Base-by-base conservation (phyloP, 2,797 vertebrate species). In the Enoplosus armatus region DNA sequence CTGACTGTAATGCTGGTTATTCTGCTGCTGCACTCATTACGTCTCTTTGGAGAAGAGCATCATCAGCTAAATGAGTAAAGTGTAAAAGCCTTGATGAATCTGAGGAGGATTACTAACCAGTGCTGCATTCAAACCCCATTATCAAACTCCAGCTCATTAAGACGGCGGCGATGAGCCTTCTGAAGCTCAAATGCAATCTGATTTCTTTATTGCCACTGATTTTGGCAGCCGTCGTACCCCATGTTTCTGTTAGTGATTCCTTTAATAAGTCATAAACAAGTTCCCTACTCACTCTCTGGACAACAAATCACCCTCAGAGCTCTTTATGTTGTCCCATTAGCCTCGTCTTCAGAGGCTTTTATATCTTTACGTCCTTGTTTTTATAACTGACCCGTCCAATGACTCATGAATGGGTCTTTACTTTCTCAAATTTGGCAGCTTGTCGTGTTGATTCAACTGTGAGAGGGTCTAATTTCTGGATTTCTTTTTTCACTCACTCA, bases 201-300 rank as follows among this genome's bases (percentile, higher is more conserved):
- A 82, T 65, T 53, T 70, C 62, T 54, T 87, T 45, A 67, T 50
- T 41, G 76, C 59, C 6, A 0, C 75, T 37, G 48, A 16, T 58
- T 71, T 41, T 69, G 65, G 72, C 45, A 18, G n/a, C 16, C 45
- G 12, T 0, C 1, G 10, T 2, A 31, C 35, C 15, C 14, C 5
- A 0, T 10, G 63, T 55, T 24, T 41, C 47, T 77, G 65, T 20
- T 9, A 58, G 77, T 55, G 51, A 68, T 75, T 77, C 67, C 72
- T 83, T 79, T 73, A 55, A 72, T 33, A 26, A 81, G 68, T 59
- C 59, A 56, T 73, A 76, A 84, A 82, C 75, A 72, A 63, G 72
- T 70, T 69, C 54, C 20, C 51, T 33, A 35, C 53, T 50, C 59
- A 0, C 55, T 70, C 53, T n/a, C 63, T 8, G 41, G 5, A 0